A percentile compares a stretch with the other conserved stretches of the same genome.
phyloP scores from a whole-genome alignment of 1,140 invertebrate genomes.

The Marisa cornuarietis region DNA sequence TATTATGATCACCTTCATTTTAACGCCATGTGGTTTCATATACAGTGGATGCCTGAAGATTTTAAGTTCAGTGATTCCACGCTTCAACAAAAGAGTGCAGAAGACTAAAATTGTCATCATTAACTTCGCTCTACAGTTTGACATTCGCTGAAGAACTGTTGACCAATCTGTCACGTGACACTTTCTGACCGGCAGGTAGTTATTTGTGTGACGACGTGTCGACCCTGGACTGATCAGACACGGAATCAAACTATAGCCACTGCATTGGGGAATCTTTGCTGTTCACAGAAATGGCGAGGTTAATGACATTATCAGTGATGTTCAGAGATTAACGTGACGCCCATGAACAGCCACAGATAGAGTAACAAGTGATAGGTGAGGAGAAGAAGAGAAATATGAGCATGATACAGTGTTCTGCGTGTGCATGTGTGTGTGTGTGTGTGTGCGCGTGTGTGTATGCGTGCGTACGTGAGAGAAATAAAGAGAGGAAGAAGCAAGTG shows the following conservation, averaged over 20 bases:
- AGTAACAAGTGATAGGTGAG: neutral
- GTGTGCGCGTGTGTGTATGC: neutral
- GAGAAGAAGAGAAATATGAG: neutral
- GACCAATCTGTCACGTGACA: no score
- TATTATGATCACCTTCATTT: constrained; percentile 7
- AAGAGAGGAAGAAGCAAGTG: neutral
- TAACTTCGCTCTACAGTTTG: no score
- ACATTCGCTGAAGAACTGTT: no score
- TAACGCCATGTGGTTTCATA: no score
- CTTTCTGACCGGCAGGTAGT: no score
- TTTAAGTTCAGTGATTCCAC: no score
- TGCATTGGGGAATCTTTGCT: neutral
- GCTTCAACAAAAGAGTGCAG: no score
- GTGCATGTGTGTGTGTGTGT: neutral
- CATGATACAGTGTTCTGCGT: neutral
- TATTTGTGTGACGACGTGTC: no score
- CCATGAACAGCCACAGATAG: neutral
- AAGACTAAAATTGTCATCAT: neutral
- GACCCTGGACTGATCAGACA: no score
- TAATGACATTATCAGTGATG: neutral
- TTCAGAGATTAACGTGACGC: neutral
- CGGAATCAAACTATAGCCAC: no score
- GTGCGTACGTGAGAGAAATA: neutral
- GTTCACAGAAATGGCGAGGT: neutral
- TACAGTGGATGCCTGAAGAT: no score